phyloP scores from a whole-genome alignment of 2,797 vertebrate genomes.

The Brotula barbata region DNA sequence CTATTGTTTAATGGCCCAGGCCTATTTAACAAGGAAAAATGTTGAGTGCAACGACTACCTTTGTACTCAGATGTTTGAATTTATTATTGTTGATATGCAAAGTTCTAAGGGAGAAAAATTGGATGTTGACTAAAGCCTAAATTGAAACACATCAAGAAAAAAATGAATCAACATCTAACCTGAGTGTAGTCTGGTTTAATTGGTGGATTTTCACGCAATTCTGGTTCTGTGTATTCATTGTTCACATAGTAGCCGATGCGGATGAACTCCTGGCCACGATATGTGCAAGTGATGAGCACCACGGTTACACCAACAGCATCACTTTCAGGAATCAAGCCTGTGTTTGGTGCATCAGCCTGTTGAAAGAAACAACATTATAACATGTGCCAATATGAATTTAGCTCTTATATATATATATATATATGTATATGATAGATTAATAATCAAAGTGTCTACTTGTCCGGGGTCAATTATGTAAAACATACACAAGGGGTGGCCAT shows the following conservation, averaged over 20 bases:
- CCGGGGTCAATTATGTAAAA: too few relatives aligned
- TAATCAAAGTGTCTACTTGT: too few relatives aligned
- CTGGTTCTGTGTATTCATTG: conserved; percentile 90
- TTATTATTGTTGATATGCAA: too few relatives aligned
- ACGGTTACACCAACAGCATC: conserved; percentile 94
- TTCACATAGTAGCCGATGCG: conserved; percentile 94
- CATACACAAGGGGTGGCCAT: too few relatives aligned
- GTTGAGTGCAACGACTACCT: too few relatives aligned
- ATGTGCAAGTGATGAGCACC: conserved; percentile 92
- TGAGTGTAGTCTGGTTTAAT: conserved; percentile 88
- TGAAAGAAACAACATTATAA: conserved; percentile 14
- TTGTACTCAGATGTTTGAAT: too few relatives aligned
- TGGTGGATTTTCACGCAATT: conserved; percentile 90
- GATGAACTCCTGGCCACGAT: conserved; percentile 92
- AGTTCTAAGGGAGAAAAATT: too few relatives aligned
- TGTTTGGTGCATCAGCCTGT: conserved; percentile 90
- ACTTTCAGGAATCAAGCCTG: conserved; percentile 88
- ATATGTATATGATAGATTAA: background rate
- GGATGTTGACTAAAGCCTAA: too few relatives aligned
- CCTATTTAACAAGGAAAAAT: too few relatives aligned
- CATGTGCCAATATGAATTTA: background rate
- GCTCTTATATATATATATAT: background rate
- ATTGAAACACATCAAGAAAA: too few relatives aligned
- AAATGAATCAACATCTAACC: conserved; percentile 68
- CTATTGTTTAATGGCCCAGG: too few relatives aligned